phyloP scores from a whole-genome alignment of 2,797 vertebrate genomes.

The Melanitta fusca region DNA sequence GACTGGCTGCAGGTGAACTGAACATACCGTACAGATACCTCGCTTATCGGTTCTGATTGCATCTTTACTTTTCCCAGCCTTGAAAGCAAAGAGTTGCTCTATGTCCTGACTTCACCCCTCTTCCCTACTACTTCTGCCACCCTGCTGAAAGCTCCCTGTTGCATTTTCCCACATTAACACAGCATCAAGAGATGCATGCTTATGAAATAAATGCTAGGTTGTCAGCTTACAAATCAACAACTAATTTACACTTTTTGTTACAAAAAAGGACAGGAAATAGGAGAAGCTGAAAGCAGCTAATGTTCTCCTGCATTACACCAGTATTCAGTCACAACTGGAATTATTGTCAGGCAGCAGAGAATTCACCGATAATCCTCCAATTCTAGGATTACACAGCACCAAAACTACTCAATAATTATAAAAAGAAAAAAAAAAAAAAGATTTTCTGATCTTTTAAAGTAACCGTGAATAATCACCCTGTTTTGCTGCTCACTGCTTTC shows the following conservation, averaged over 20 bases:
- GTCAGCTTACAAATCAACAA: conserved; percentile 24
- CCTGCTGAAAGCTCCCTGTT: neutral
- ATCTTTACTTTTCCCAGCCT: neutral
- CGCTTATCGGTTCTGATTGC: neutral
- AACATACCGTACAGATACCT: neutral
- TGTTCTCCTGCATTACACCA: neutral
- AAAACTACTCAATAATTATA: neutral
- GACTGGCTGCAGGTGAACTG: neutral
- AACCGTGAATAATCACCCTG: neutral
- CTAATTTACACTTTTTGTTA: neutral
- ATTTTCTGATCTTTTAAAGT: neutral
- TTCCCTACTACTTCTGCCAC: neutral
- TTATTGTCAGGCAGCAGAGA: neutral
- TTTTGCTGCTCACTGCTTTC: neutral
- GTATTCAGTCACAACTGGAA: neutral
- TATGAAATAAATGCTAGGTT: conserved; percentile 47
- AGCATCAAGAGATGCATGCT: conserved; percentile 23
- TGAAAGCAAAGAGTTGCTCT: neutral
- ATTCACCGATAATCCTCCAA: neutral
- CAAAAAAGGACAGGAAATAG: neutral
- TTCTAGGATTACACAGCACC: neutral
- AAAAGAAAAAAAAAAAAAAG: neutral
- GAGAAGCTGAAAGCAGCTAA: neutral
- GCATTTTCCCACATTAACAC: neutral
- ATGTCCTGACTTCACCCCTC: neutral